Base-by-base conservation (phyloP, 1,140 invertebrate genomes). In the Drosophila watanabei region DNA sequence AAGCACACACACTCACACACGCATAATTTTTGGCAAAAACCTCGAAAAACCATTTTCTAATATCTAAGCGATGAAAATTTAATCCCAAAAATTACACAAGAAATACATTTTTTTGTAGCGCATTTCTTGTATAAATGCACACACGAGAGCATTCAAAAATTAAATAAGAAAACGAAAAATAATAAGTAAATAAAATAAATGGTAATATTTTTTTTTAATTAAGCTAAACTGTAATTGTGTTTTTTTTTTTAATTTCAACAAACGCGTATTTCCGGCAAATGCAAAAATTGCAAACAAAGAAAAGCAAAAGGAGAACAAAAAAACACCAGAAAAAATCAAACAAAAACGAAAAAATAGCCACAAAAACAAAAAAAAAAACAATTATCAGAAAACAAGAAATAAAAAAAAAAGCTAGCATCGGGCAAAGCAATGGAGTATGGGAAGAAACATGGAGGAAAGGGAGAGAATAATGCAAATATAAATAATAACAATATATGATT, bases 401-500 rank as follows among this genome's bases (percentile, higher is more conserved):
- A 54, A 75, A 37, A 28, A 18, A 9, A 11, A 35, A 35, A 35
- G 52, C 9, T 37, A 37, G 8, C 46, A 45, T 30, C n/a, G 51
- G 51, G 35, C 48, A 45, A 37, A 43, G 54, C 58, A 57, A 28
- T 30, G 30, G 43, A 69, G 24, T 9, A 30, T 37, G 48, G 33
- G 8, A 59, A 37, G 8, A 58, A 57, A 51, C 20, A 39, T 32
- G 43, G 18, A 35, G 28, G 7, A 54, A 58, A 16, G 46, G 46
- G 46, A 49, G 46, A 49, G 28, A 60, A 62, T 70, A 79, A 78
- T 78, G 75, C 45, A 59, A 79, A 89, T 88, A 88, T 88, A 77
- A 80, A 88, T 86, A 86, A 75, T 79, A 82, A 78, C 76, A 80
- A 85, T 80, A 84, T 79, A 78, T 78, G 48, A 78, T 69, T 78